phyloP scores from a whole-genome alignment of 2,797 vertebrate species.

The Luscinia luscinia region DNA sequence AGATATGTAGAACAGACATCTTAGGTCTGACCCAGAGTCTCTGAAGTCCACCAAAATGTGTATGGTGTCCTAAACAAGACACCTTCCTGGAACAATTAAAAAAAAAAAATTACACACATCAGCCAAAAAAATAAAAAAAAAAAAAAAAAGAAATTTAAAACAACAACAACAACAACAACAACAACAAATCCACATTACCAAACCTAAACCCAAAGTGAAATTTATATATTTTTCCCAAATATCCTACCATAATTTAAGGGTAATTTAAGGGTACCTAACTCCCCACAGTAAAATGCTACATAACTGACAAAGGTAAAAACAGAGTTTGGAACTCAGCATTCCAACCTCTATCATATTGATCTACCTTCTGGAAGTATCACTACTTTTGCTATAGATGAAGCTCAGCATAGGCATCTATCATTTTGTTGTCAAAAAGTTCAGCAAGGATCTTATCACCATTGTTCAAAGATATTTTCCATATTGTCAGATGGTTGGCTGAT shows the following conservation, averaged over 20 bases:
- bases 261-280: neutral
- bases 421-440: neutral
- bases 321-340: neutral
- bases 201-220: neutral
- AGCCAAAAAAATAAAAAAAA: too few relatives aligned
- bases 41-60: neutral
- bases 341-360: neutral
- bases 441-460: neutral
- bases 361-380: neutral
- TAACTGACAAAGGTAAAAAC: neutral
- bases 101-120: neutral
- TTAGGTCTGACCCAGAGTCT: neutral
- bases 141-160: too few relatives aligned
- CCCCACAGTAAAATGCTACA: neutral
- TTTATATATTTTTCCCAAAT: neutral
- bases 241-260: neutral
- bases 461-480: neutral
- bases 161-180: too few relatives aligned
- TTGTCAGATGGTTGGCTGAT: neutral
- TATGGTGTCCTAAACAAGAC: neutral
- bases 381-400: neutral
- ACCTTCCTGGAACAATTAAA: neutral
- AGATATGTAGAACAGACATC: neutral
- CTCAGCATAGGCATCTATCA: neutral
- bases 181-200: neutral